Percentiles rank a stretch among this genome's conserved stretches.
These are phyloP conservation scores for Tribolium freemani DNA, from an alignment of 2,888 invertebrate species.

Conservation along the genomic window DNA sequence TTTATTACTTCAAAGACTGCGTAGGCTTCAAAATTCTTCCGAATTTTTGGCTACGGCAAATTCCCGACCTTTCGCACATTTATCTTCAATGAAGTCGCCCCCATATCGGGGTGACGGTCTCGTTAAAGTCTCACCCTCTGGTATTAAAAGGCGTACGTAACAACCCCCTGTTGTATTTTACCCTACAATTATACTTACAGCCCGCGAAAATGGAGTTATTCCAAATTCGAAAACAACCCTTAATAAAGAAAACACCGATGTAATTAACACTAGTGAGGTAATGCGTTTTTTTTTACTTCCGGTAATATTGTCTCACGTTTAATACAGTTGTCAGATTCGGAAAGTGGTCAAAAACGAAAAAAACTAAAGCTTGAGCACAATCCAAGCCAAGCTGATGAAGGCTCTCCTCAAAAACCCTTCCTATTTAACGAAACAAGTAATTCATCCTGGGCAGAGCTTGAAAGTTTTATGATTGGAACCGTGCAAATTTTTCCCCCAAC, in stretches of 20 bases:
- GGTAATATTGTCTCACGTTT: conserved; percentile 9
- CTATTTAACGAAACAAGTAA: conserved; percentile 77
- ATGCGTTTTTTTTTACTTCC: conserved; percentile 9
- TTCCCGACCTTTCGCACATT: conserved; percentile 73
- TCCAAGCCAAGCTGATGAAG: conserved; percentile 22
- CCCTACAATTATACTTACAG: conserved; percentile 42
- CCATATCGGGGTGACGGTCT: conserved; percentile 54
- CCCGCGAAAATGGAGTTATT: conserved; percentile 53
- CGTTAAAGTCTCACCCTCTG: conserved; percentile 48
- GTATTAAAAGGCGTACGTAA: conserved; percentile 50
- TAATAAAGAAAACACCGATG: conserved; percentile 22
- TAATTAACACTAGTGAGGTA: conserved; percentile 40
- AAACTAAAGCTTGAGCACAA: conserved; percentile 52
- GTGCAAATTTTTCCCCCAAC: conserved; percentile 93
- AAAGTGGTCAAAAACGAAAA: conserved; percentile 52
- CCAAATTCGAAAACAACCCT: conserved; percentile 18
- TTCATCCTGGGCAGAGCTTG: conserved; percentile 93
- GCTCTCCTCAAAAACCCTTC: conserved; percentile 46
- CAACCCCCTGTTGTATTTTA: not conserved
- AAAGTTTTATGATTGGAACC: conserved; percentile 89
- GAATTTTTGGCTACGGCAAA: conserved; percentile 57
- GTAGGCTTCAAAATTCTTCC: conserved; percentile 71
- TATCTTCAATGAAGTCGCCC: conserved; percentile 63
- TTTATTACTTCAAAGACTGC: conserved; percentile 86
- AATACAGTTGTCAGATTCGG: conserved; percentile 42